phyloP scores from a whole-genome alignment of 2,888 invertebrate species.

The Mythimna impura region DNA sequence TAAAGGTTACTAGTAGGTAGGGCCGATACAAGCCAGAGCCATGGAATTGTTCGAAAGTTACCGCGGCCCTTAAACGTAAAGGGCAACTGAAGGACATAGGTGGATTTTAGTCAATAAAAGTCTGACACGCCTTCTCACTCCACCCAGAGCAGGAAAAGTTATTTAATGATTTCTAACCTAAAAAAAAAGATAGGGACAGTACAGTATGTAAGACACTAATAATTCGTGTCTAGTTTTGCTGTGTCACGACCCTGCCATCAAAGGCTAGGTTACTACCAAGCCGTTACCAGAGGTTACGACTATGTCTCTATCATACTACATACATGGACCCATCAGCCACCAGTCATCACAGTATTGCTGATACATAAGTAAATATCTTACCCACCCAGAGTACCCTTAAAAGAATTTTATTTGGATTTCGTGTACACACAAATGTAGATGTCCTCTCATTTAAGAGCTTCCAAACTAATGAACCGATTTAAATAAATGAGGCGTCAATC shows the following conservation, averaged over 20 bases:
- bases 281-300: slow-evolving; percentile 40
- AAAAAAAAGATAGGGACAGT: neutral
- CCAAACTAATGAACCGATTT: slow-evolving; percentile 53
- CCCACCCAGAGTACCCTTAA: slow-evolving; percentile 2
- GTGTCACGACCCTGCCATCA: slow-evolving; percentile 51
- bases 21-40: too few species aligned
- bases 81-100: too few species aligned
- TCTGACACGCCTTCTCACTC: too few species aligned
- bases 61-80: too few species aligned
- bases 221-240: slow-evolving; percentile 43
- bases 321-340: slow-evolving; percentile 27
- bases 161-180: too few species aligned
- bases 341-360: slow-evolving; percentile 33
- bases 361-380: slow-evolving; percentile 34
- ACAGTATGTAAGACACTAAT: slow-evolving; percentile 7
- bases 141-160: too few species aligned
- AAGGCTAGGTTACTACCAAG: slow-evolving; percentile 36
- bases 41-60: too few species aligned
- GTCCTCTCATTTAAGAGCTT: slow-evolving; percentile 45
- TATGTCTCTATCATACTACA: slow-evolving; percentile 27
- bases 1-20: too few species aligned
- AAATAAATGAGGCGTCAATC: slow-evolving; percentile 57
- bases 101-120: too few species aligned
- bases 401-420: slow-evolving; percentile 37
- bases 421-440: slow-evolving; percentile 49